Conservation (phyloP, 92 coral and sea anemone species). For the Scolanthus callimorphus region DNA sequence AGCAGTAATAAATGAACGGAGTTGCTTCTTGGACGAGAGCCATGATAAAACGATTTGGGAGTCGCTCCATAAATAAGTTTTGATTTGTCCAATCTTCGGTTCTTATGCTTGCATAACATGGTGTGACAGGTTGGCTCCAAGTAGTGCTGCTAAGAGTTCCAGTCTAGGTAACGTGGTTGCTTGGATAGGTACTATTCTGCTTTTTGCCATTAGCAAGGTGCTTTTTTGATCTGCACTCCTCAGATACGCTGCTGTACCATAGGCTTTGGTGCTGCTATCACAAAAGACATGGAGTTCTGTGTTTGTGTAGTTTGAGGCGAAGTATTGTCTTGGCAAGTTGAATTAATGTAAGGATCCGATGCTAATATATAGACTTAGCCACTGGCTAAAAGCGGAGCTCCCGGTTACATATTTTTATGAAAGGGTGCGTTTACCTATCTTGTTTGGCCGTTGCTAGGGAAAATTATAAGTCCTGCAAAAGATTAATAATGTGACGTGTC, state of each 20-base stretch:
- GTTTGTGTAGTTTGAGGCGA: no score
- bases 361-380: no score
- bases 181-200: conserved; percentile 33
- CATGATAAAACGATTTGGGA: conserved; percentile 23
- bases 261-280: no score
- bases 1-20: conserved; percentile 21
- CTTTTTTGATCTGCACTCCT: conserved; percentile 19
- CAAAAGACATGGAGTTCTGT: no score
- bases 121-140: conserved; percentile 13
- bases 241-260: conserved; percentile 46
- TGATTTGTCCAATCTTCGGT: background rate
- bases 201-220: conserved; percentile 26
- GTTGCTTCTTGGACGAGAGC: conserved; percentile 8
- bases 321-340: no score
- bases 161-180: conserved; percentile 30
- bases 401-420: no score
- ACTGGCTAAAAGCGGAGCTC: no score
- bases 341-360: no score
- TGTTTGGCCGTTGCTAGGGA: no score
- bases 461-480: no score
- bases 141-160: conserved; percentile 26
- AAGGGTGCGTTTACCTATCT: no score
- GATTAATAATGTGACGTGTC: no score
- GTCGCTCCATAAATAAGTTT: conserved; percentile 21
- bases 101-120: conserved; percentile 2